Evolutionary conservation across 35 echinoderm and acorn worm species (phyloP), one percentile per base, ranked within the genome.

Genomic region (Apostichopus japonicus): DNA sequence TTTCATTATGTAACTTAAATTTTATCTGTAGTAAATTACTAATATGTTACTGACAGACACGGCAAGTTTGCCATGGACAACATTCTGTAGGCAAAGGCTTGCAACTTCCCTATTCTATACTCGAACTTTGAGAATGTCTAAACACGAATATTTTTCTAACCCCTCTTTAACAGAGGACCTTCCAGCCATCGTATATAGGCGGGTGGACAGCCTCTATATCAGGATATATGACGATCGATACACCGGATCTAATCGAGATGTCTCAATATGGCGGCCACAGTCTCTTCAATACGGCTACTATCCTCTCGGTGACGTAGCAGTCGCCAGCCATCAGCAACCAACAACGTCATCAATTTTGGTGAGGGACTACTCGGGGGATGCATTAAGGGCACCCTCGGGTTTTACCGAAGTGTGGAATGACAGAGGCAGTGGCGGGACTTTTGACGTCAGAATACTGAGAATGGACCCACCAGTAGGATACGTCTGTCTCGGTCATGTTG

Each of bases 381-480:
- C 80, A 8, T 51, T 83, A 17, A 19, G 7, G 5, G 80, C 80
- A 1, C 80, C 80, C n/a, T 9, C 8, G 10, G 24, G 80, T 44
- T 83, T 83, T 19, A 83, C 80, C 5, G 80, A 83, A 7, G 51
- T 83, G 7, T 83, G 80, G 80, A 23, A 83, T 51, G 80, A 83
- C 19, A 24, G 80, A 24, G 80, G 80, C 51, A 83, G 80, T 44
- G 80, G 80, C 17, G 80, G 80, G 11, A 83, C 9, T 6, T 51
- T 33, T 56, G 80, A 83, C 44, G 80, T 83, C 7, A n/a, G 80
- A 10, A 83, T 83, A 9, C 23, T 83, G 80, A n/a, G 80, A 8
- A 83, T 83, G 80, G 24, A 83, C 51, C 80, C 80, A 51, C 80
- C 80, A 33, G 8, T 8, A 10, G 80, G 80, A 51, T 83, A 27